These are phyloP conservation scores for Phaethon lepturus DNA, from an alignment of 2,113 vertebrate species.

Conservation along the genomic window DNA sequence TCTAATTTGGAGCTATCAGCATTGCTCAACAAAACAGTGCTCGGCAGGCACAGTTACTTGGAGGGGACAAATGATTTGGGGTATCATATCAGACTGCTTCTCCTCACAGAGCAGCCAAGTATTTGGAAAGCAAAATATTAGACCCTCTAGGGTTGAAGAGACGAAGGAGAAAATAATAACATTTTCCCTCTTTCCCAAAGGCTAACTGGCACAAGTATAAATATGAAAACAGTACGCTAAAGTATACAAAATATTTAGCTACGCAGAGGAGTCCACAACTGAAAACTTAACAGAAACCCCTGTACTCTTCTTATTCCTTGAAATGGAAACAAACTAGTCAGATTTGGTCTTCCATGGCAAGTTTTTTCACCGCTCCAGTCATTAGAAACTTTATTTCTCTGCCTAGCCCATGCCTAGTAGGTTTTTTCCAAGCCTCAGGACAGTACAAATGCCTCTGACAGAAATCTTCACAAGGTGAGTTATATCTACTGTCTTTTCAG, in stretches of 20 bases:
- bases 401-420: background rate
- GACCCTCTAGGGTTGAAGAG: background rate
- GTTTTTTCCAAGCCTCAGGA: background rate
- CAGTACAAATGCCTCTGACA: background rate
- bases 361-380: background rate
- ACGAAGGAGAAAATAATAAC: background rate
- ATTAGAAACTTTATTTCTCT: background rate
- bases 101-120: background rate
- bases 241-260: background rate
- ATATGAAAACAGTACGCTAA: background rate
- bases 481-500: background rate
- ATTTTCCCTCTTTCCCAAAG: background rate
- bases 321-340: background rate
- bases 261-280: background rate
- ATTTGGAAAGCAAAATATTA: background rate
- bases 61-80: background rate
- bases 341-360: background rate
- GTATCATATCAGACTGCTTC: background rate
- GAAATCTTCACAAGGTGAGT: background rate
- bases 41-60: background rate
- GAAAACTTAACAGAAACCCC: background rate
- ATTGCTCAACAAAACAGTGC: background rate
- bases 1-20: background rate
- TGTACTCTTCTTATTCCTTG: background rate
- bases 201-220: background rate